phyloP scores from a whole-genome alignment of 2,888 invertebrate species.

The Drosophila mettleri region DNA sequence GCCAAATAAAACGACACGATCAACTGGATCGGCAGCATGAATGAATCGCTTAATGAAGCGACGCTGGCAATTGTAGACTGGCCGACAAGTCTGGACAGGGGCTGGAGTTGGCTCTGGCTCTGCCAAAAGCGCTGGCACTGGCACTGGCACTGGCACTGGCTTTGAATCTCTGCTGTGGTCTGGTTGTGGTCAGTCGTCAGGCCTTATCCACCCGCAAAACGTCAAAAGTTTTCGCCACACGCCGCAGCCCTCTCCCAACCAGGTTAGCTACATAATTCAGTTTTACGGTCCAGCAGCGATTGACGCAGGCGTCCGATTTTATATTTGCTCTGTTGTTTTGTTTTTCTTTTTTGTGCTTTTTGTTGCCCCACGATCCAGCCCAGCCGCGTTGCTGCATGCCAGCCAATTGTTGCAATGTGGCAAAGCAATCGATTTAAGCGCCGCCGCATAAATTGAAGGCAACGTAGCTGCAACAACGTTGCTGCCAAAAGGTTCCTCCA shows the following conservation, averaged over 20 bases:
- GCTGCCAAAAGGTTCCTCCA: conserved; percentile 73
- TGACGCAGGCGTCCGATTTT: conserved; percentile 34
- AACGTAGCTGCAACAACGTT: conserved; percentile 38
- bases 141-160: conserved; percentile 25
- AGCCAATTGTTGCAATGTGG: conserved; percentile 78
- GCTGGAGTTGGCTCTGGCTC: conserved; percentile 19
- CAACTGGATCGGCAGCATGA: conserved; percentile 64
- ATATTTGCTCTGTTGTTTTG: not conserved
- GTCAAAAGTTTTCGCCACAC: conserved; percentile 46
- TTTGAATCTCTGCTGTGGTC: conserved; percentile 19
- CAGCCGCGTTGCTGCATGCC: conserved; percentile 31
- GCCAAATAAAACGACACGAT: conserved; percentile 77
- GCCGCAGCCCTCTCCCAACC: conserved; percentile 5
- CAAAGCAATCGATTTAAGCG: conserved; percentile 82
- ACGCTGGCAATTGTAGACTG: conserved; percentile 37
- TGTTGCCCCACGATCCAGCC: conserved; percentile 36
- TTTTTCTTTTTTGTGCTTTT: conserved; percentile 14
- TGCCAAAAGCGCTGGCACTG: conserved; percentile 18
- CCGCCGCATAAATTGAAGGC: conserved; percentile 79
- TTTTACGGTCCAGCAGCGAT: conserved; percentile 77
- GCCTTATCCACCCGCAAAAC: conserved; percentile 73
- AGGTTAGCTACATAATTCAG: conserved; percentile 68
- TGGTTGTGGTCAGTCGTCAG: conserved; percentile 70
- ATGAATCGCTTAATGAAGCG: conserved; percentile 80
- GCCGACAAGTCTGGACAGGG: conserved; percentile 22